These are phyloP conservation scores for Aphidius colemani DNA, from an alignment of 2,888 invertebrate species.

Conservation along the genomic window DNA sequence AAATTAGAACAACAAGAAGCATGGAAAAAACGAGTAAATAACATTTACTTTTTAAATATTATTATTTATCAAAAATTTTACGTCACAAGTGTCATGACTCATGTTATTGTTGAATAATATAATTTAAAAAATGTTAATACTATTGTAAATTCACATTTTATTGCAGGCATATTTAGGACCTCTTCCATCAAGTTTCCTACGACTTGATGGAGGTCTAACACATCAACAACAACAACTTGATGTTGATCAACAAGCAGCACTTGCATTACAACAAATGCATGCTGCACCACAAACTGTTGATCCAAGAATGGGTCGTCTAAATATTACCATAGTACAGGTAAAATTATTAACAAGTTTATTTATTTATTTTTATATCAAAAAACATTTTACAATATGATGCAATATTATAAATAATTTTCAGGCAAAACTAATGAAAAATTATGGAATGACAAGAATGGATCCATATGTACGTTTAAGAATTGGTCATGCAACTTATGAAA, in stretches of 20 bases:
- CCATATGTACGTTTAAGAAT: slow-evolving; percentile 91
- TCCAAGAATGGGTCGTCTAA: slow-evolving; percentile 71
- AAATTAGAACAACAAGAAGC: slow-evolving; percentile 46
- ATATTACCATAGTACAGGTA: slow-evolving; percentile 83
- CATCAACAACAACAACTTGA: slow-evolving; percentile 73
- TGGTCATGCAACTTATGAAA: slow-evolving; percentile 94
- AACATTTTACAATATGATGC: background rate
- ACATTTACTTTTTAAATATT: background rate
- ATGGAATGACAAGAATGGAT: slow-evolving; percentile 94
- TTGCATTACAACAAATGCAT: slow-evolving; percentile 68
- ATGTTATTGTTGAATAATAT: too few relatives aligned
- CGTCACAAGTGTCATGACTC: background rate
- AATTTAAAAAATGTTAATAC: background rate
- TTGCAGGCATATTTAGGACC: slow-evolving; percentile 77
- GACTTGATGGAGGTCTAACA: slow-evolving; percentile 61
- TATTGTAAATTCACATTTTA: slow-evolving; percentile 24
- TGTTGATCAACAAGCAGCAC: slow-evolving; percentile 78
- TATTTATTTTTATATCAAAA: background rate
- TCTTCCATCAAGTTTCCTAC: slow-evolving; percentile 77
- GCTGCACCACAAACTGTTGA: slow-evolving; percentile 62
- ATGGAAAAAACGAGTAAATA: slow-evolving; percentile 50
- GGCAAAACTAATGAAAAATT: slow-evolving; percentile 92
- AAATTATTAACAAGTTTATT: slow-evolving; percentile 12
- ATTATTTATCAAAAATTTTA: background rate
- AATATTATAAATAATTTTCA: slow-evolving; percentile 41